A percentile compares a stretch with the other conserved stretches of the same genome.
Conservation (phyloP, 2,888 invertebrate species). For the Tineola bisselliella region DNA sequence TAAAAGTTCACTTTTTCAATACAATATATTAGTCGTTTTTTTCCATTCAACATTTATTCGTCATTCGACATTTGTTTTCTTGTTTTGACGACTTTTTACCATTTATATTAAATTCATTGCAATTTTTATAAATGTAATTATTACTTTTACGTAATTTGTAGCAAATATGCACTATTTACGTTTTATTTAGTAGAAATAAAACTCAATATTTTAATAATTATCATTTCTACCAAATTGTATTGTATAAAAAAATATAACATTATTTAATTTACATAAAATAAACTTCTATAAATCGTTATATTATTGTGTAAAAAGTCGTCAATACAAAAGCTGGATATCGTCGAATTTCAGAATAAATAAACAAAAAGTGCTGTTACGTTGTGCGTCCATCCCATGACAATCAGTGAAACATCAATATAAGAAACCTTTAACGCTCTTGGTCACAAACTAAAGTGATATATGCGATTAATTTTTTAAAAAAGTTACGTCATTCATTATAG, state of each 20-base stretch:
- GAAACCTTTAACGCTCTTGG: constrained; percentile 29
- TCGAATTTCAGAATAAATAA: neutral
- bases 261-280: no score
- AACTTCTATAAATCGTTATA: no score
- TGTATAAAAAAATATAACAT: no score
- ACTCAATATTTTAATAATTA: no score
- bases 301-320: neutral
- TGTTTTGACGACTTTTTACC: neutral
- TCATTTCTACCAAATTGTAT: no score
- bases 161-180: no score
- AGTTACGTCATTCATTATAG: constrained; percentile 41
- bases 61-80: no score
- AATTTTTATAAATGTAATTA: no score
- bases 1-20: constrained; percentile 17
- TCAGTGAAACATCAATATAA: constrained; percentile 43
- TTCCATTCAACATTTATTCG: no score
- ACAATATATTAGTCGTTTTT: neutral
- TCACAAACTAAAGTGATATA: constrained; percentile 20
- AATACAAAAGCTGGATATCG: neutral
- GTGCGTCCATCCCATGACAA: constrained; percentile 1
- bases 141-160: no score
- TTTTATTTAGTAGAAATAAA: no score
- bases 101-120: neutral
- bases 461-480: constrained; percentile 17
- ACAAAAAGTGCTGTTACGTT: constrained; percentile 31